A percentile compares a stretch with the other conserved stretches of the same genome.
Evolutionary conservation across 1,140 invertebrate species (phyloP).

Genomic region (Rhyzopertha dominica): DNA sequence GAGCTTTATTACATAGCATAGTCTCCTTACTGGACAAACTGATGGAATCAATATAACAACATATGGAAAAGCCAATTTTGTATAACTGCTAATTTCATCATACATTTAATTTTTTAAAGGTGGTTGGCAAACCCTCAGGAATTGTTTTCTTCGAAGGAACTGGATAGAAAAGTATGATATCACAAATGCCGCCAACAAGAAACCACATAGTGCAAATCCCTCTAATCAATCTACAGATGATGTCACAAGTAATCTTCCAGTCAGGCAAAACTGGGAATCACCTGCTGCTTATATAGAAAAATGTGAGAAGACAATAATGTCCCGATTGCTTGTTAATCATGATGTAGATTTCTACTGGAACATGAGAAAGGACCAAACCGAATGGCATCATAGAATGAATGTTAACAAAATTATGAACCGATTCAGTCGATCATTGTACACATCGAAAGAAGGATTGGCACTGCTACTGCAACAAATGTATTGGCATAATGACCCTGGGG

Average conservation of each 20-base stretch:
- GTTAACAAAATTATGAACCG: conserved; percentile 66
- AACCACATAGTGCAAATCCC: conserved; percentile 2
- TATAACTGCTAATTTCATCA: conserved; percentile 1
- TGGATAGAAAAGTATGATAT: conserved; percentile 62
- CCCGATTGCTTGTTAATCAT: conserved; percentile 57
- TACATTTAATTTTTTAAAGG: conserved; percentile 22
- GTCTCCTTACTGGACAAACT: too few relatives aligned
- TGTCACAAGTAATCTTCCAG: conserved; percentile 46
- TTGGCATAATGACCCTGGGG: conserved; percentile 80
- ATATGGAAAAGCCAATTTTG: too few relatives aligned
- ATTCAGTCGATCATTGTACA: conserved; percentile 78
- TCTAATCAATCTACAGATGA: conserved; percentile 26
- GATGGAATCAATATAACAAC: too few relatives aligned
- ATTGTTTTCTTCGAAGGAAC: conserved; percentile 53
- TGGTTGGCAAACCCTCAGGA: conserved; percentile 49
- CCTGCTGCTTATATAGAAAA: conserved; percentile 43
- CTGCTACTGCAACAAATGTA: conserved; percentile 78
- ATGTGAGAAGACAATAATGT: conserved; percentile 58
- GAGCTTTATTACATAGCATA: too few relatives aligned
- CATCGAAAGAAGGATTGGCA: conserved; percentile 85
- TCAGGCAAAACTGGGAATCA: conserved; percentile 48
- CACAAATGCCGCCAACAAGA: conserved; percentile 17
- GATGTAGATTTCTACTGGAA: conserved; percentile 86
- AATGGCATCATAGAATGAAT: conserved; percentile 58
- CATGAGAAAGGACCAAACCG: conserved; percentile 73